Conservation (phyloP, 1,140 invertebrate species). For the Argopecten irradians region DNA sequence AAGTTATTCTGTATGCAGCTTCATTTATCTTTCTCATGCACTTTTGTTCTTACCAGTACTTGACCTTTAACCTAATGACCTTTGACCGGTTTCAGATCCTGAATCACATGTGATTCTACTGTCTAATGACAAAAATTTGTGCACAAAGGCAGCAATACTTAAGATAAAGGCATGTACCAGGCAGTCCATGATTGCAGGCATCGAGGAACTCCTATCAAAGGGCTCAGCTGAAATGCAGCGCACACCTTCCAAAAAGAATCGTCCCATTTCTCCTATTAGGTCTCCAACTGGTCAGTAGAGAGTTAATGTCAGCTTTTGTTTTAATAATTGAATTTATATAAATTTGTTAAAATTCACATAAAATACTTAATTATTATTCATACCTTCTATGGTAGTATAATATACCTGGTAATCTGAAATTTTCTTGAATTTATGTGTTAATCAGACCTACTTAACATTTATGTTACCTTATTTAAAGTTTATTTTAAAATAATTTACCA, state of each 20-base stretch:
- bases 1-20: too few species aligned
- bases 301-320: too few species aligned
- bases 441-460: too few species aligned
- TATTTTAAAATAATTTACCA: too few species aligned
- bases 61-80: conserved; percentile 51
- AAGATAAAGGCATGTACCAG: conserved; percentile 52
- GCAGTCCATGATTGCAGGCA: conserved; percentile 38
- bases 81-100: conserved; percentile 52
- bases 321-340: too few species aligned
- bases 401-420: too few species aligned
- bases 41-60: neutral
- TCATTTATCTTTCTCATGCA: too few species aligned
- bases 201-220: neutral
- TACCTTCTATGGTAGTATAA: too few species aligned
- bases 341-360: too few species aligned
- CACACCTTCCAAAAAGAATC: neutral
- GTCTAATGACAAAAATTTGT: conserved; percentile 64
- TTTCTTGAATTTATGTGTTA: too few species aligned
- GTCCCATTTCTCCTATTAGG: neutral
- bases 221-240: neutral
- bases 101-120: conserved; percentile 54
- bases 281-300: neutral
- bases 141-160: conserved; percentile 59
- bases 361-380: too few species aligned
- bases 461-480: too few species aligned